Evolutionary conservation across 2,797 vertebrate genomes (phyloP).

Genomic region (Clarias fuscus): DNA sequence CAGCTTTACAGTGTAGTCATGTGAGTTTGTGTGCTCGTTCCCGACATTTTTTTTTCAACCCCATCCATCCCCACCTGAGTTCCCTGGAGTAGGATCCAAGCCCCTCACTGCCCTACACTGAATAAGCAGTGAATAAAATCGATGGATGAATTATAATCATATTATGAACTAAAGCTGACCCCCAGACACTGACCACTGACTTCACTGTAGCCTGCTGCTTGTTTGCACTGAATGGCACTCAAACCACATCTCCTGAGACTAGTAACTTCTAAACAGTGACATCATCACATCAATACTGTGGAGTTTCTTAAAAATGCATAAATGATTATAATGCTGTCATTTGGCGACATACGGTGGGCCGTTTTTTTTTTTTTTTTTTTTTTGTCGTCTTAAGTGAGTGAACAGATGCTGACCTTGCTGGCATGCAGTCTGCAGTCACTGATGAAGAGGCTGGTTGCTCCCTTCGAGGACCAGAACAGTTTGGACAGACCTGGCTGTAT

Average conservation of each 20-base stretch:
- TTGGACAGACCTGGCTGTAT: constrained; percentile 83
- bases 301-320: background rate
- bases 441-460: constrained; percentile 75
- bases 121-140: no score
- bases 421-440: constrained; percentile 79
- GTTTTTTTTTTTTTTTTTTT: background rate
- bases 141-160: background rate
- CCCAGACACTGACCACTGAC: background rate
- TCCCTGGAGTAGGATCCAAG: no score
- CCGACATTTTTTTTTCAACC: no score
- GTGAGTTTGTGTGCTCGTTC: no score
- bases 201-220: background rate
- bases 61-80: no score
- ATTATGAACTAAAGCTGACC: background rate
- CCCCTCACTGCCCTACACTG: no score
- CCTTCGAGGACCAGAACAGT: constrained; percentile 80
- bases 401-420: constrained; percentile 76
- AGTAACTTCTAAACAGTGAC: background rate
- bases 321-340: background rate
- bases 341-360: background rate
- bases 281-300: background rate
- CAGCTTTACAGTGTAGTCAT: no score
- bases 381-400: constrained; percentile 12
- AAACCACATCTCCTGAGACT: background rate
- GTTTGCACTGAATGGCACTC: background rate